phyloP scores from a whole-genome alignment of 2,113 vertebrate genomes.

The Tyrannus savana region DNA sequence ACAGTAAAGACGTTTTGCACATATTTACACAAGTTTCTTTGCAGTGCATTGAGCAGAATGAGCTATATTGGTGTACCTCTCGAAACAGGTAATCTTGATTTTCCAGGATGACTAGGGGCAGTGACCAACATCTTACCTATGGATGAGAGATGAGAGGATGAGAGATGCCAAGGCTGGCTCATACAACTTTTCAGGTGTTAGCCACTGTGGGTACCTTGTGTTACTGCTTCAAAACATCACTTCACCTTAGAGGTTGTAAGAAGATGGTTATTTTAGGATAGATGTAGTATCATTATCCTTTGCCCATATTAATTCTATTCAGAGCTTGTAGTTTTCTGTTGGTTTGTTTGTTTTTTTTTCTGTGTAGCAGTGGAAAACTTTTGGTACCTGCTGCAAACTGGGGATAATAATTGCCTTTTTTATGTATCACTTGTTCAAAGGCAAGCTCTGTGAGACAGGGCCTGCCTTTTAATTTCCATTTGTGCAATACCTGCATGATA shows the following conservation, averaged over 20 bases:
- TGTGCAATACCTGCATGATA: not conserved
- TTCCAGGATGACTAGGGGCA: not conserved
- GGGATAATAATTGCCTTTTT: not conserved
- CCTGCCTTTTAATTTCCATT: not conserved
- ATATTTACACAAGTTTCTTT: not conserved
- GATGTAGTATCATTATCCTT: not conserved
- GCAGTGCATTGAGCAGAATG: not conserved
- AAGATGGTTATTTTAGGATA: not conserved
- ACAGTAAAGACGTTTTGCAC: not conserved
- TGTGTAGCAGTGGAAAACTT: not conserved
- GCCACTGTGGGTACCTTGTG: not conserved
- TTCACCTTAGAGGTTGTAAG: not conserved
- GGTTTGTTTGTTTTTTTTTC: not conserved
- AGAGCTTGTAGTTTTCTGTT: not conserved
- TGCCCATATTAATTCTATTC: not conserved
- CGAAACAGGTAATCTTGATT: not conserved
- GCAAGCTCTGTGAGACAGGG: not conserved
- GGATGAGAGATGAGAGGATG: not conserved
- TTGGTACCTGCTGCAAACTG: not conserved
- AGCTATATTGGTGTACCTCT: not conserved
- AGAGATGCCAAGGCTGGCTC: not conserved
- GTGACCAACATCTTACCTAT: not conserved
- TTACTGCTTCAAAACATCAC: not conserved
- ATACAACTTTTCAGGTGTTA: not conserved
- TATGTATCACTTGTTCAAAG: not conserved